Percentiles rank a stretch among this genome's conserved stretches.
Evolutionary conservation across 2,797 vertebrate species (phyloP).

Genomic region (Dicrostonyx torquatus): DNA sequence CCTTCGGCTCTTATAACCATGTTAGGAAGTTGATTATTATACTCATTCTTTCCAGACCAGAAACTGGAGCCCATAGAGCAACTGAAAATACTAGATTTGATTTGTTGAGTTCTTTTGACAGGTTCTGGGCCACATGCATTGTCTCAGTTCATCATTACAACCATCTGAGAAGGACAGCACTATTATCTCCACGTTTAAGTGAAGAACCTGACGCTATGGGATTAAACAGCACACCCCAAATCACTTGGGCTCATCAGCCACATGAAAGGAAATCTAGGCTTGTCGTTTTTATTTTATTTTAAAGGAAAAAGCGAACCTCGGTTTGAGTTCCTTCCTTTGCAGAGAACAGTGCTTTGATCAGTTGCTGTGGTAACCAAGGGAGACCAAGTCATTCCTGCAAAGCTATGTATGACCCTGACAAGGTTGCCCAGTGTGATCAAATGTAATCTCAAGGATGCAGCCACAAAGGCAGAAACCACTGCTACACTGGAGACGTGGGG

Average conservation of each 20-base stretch:
- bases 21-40: constrained; percentile 48
- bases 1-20: constrained; percentile 10
- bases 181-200: constrained; percentile 14
- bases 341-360: neutral
- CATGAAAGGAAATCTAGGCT: neutral
- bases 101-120: constrained; percentile 15
- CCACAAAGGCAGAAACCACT: neutral
- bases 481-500: neutral
- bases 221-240: constrained; percentile 7
- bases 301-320: neutral
- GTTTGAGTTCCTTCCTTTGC: neutral
- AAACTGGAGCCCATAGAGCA: constrained; percentile 31
- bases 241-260: neutral
- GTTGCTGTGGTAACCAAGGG: constrained; percentile 18
- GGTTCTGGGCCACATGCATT: neutral
- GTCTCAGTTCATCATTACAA: constrained; percentile 3
- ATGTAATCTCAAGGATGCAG: neutral
- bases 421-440: neutral
- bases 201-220: constrained; percentile 4
- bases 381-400: constrained; percentile 7
- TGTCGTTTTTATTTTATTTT: neutral
- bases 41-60: constrained; percentile 44
- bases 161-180: neutral
- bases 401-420: constrained; percentile 30
- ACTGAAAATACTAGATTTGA: constrained; percentile 37